Base-by-base conservation (phyloP, 2,797 vertebrate genomes). In the Eulemur coronatus region DNA sequence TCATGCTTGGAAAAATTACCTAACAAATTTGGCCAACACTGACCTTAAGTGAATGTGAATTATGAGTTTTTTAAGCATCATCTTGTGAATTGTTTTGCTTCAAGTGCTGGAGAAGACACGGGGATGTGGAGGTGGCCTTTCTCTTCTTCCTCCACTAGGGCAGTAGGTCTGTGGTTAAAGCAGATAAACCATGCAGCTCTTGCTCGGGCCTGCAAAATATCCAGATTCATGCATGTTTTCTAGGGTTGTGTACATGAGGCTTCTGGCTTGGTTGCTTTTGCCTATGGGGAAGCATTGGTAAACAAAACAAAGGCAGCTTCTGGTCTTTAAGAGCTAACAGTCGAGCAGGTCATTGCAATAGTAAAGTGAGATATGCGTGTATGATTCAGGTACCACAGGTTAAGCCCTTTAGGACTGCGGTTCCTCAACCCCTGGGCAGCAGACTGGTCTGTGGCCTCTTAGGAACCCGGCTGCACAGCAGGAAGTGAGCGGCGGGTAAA, bases 1-100 rank as follows among this genome's bases (percentile, higher is more conserved):
- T 95, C 3, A 3, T 43, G 35, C 46, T 91, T 84, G 85, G 59
- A 84, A 79, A 95, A 96, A 89, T 96, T 84, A 86, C 69, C 59
- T 73, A 61, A 69, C 12, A 48, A 57, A 72, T 76, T 65, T 35
- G 67, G 84, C 41, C 63, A 72, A 73, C 4, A 43, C 2, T 67
- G 46, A 67, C 92, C 93, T 48, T 88, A 61, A 78, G 80, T 61
- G 73, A 85, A 50, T 2, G 9, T 43, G 65, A 79, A 17, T 24
- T 50, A 48, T 26, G 14, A 61, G 46, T 84, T 96, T 92, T 78
- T n/a, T 70, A 48, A 81, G 57, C 17, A 24, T 82, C 4, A 0
- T 30, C 3, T 70, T 65, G 65, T 13, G 63, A 59, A 28, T 28
- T n/a, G 55, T 30, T 61, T 57, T 20, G 63, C 33, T 35, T 13